Evolutionary conservation across 1,140 invertebrate species (phyloP), one percentile per base, ranked within the genome.

Genomic region (Mamestra configurata): DNA sequence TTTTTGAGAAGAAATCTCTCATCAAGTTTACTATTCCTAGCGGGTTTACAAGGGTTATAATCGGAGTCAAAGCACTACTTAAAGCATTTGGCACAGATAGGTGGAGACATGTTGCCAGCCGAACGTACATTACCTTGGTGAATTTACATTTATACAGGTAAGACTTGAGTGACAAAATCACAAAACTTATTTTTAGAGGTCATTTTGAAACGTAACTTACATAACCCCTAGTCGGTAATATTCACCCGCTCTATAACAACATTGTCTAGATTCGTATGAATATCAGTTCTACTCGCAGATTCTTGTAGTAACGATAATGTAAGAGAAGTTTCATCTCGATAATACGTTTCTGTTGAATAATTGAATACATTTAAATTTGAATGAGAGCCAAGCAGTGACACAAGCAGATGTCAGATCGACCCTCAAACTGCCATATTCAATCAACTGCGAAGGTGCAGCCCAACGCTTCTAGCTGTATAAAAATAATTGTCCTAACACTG

Each of bases 391-490:
- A 92, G 80, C 80, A 78, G 80, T 82, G 84, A 84, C 81, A 83
- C 81, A 70, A 79, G 81, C 86, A 88, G 85, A 90, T 88, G 87
- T 81, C 77, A 73, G 77, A 81, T 80, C 85, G 90, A 89, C 88
- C 89, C 90, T 90, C 89, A 83, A 82, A 88, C 86, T 82, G 87
- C 86, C 83, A 82, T 82, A 87, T 82, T 88, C 89, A 88, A 91
- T 93, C 89, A 90, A 84, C 86, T 90, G 84, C 88, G 90, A 91
- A 93, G 91, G 90, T 88, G 86, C 84, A 78, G 22, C 35, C 31
- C 51, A 76, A 71, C 55, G 31, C 46, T 82, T 77, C 76, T 20
- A 53, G 55, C 55, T 31, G 55, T 76, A 76, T 76, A 76, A 76
- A 73, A 76, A 76, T 76, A 76, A 76, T 76, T 76, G 73, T 76